Percentiles rank a stretch among this genome's conserved stretches.
Conservation (phyloP, 2,797 vertebrate genomes). For the Aselliscus stoliczkanus region DNA sequence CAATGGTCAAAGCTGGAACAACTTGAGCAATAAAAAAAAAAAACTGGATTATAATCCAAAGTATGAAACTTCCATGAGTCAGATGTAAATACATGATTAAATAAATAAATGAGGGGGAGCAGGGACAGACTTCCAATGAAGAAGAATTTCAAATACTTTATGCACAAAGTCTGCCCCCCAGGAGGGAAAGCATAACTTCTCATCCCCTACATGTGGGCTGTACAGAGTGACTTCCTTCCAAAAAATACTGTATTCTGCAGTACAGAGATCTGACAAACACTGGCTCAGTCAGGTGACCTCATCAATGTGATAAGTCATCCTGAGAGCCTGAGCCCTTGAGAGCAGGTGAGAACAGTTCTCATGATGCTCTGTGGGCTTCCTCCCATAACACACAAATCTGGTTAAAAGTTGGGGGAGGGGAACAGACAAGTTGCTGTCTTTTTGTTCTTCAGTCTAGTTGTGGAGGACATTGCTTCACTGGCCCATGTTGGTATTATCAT, state of each 20-base stretch:
- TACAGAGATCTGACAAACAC: neutral
- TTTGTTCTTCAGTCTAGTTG: too few relatives aligned
- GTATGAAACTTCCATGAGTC: neutral
- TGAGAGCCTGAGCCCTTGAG: accelerated
- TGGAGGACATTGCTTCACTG: too few relatives aligned
- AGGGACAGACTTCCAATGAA: neutral
- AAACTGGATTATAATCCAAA: neutral
- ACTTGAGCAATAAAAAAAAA: neutral
- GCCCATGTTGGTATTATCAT: too few relatives aligned
- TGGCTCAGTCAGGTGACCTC: neutral
- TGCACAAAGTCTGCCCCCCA: neutral
- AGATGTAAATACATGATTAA: neutral
- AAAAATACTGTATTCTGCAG: neutral
- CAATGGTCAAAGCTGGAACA: neutral
- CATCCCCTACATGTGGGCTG: neutral
- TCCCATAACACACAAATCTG: neutral
- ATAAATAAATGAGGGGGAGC: neutral
- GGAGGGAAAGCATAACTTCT: neutral
- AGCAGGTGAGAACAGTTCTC: neutral
- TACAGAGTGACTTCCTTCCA: neutral
- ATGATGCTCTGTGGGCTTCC: neutral
- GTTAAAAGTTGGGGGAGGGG: too few relatives aligned
- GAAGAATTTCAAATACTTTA: neutral
- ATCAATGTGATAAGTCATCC: neutral
- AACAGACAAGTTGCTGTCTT: too few relatives aligned